Base-by-base conservation (phyloP, 2,797 vertebrate genomes). In the Adrianichthys oophorus region DNA sequence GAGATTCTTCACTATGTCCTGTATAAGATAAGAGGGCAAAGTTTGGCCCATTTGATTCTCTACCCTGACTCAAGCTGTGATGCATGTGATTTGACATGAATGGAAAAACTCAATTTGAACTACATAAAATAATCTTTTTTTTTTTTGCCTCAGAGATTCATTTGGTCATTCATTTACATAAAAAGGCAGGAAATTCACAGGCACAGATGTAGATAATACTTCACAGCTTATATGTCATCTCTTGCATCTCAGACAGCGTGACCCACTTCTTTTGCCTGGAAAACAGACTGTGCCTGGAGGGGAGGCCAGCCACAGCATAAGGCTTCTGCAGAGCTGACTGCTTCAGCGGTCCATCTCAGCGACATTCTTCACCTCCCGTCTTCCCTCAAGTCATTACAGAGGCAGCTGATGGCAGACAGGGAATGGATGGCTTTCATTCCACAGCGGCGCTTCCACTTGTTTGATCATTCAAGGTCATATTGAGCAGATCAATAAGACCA, bases 391-490 rank as follows among this genome's bases (percentile, higher is more conserved):
- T 83, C 87, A 87, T 90, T 85, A 86, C 72, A 59, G 80, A 41
- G 50, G 76, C 24, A 19, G 70, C 67, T 41, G 55, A 70, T n/a
- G 51, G 72, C 68, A 55, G 76, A 70, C 74, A 65, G 62, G 68
- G 67, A 72, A 84, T 82, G 85, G 78, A 87, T 86, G 84, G 68
- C 51, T 86, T 85, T 84, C 80, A 82, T 86, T 84, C 84, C 78
- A 62, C 57, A 5, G 12, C 3, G 26, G 32, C 59, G 24, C 80
- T 80, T 85, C 80, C 80, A 85, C 78, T 83, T 73, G 80, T 83
- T 84, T 83, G 83, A 86, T 85, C 80, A 65, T 83, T 83, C 89
- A 89, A 90, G 86, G 87, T 90, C 84, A 79, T 48, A 79, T 59
- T 15, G 55, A 76, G 78, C 60, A 63, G 84, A 88, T 89, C 88